A percentile compares a stretch with the other conserved stretches of the same genome.
phyloP scores from a whole-genome alignment of 2,797 vertebrate genomes.

The Chrysocyon brachyurus region DNA sequence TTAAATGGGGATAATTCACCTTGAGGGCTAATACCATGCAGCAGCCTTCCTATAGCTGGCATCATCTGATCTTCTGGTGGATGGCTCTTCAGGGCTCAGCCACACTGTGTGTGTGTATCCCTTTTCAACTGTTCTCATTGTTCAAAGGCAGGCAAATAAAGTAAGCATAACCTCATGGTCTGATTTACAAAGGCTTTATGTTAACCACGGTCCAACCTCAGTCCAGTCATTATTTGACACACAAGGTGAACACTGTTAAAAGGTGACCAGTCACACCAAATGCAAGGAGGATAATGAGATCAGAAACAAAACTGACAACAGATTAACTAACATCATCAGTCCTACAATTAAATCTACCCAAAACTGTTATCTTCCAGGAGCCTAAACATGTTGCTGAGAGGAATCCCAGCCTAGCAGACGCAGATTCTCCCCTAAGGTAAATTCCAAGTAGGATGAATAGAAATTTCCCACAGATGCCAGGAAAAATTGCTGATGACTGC shows the following conservation, averaged over 20 bases:
- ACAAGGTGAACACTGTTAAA: slow-evolving; percentile 56
- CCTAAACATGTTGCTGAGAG: neutral
- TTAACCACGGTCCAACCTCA: neutral
- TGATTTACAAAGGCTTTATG: slow-evolving; percentile 38
- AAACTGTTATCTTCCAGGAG: neutral
- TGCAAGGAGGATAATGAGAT: neutral
- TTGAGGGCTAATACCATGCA: neutral
- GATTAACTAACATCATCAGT: neutral
- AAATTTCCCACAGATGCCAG: slow-evolving; percentile 13
- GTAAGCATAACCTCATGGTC: slow-evolving; percentile 7
- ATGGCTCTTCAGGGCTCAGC: neutral
- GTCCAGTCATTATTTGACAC: slow-evolving; percentile 10
- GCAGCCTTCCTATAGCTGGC: neutral
- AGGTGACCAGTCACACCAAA: slow-evolving; percentile 37
- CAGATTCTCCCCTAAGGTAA: slow-evolving; percentile 9
- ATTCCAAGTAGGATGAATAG: slow-evolving; percentile 30
- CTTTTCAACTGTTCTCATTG: slow-evolving; percentile 2
- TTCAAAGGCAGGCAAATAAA: slow-evolving; percentile 46
- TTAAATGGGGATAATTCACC: neutral
- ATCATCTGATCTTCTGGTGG: neutral
- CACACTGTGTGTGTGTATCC: neutral
- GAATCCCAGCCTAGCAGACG: neutral
- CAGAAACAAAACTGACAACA: slow-evolving; percentile 37
- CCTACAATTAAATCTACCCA: neutral
- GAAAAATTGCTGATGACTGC: neutral